Evolutionary conservation across 2,113 vertebrate genomes (phyloP), one percentile per base, ranked within the genome.

Genomic region (Sapayoa aenigma): DNA sequence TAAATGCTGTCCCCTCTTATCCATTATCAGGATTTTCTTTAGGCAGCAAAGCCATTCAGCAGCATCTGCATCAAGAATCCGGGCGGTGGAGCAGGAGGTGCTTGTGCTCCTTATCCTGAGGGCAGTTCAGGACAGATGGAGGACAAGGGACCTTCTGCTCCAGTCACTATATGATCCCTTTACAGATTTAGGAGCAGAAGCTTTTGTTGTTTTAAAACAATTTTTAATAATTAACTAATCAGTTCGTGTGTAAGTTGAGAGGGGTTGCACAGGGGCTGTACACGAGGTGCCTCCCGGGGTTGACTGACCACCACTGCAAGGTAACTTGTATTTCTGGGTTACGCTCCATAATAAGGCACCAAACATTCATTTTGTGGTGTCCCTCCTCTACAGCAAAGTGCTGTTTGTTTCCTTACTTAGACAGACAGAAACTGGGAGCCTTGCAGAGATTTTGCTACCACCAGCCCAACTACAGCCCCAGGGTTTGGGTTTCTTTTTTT

Each of bases 261-360:
- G 2, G 24, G 73, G 9, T 3, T 52, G 84, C n/a, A 8, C 5
- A 2, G 59, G 23, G 28, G 25, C 39, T 1, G 1, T 6, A n/a
- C 0, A 0, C 2, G 2, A 27, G 11, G 24, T 7, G 24, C 14
- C 12, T 9, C 0, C 0, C 39, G 22, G 24, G 1, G 1, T 8
- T 55, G 35, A 75, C 14, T 52, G 37, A 42, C 50, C 65, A 85
- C 14, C 25, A 0, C 2, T 14, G 56, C 59, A 71, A 31, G 6
- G 12, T 17, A 66, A 76, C 27, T 24, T 65, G 50, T 21, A 39
- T 27, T 87, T 90, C 53, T 73, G 7, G 58, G 59, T 93, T 62
- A 23, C 33, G 31, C 17, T 85, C 16, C 2, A 23, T 58, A 28
- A 37, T 63, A 24, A 33, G 14, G 44, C 46, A 86, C 60, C 52